phyloP scores from a whole-genome alignment of 2,113 vertebrate genomes.

The Festucalex cinctus region DNA sequence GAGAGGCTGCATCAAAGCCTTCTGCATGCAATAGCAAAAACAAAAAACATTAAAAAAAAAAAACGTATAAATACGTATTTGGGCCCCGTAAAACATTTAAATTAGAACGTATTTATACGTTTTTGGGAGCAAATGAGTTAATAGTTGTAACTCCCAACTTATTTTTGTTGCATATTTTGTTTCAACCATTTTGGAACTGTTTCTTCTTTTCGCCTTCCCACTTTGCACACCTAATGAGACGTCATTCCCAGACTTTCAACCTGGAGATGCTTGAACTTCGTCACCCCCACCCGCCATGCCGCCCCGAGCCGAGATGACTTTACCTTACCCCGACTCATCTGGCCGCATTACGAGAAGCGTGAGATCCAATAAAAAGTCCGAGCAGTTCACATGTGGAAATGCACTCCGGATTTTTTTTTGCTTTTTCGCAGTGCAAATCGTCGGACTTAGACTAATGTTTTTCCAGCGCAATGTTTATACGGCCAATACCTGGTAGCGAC shows the following conservation, averaged over 20 bases:
- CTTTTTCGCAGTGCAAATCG: conserved; percentile 46
- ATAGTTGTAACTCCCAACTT: not conserved
- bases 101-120: too few relatives aligned
- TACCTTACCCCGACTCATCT: conserved; percentile 39
- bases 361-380: conserved; percentile 49
- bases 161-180: conserved; percentile 44
- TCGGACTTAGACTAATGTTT: conserved; percentile 62
- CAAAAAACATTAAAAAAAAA: too few relatives aligned
- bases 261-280: conserved; percentile 50
- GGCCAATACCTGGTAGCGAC: conserved; percentile 64
- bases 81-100: too few relatives aligned
- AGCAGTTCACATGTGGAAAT: conserved; percentile 26
- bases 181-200: conserved; percentile 43
- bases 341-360: conserved; percentile 33
- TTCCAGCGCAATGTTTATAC: conserved; percentile 59
- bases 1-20: too few relatives aligned
- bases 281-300: conserved; percentile 22
- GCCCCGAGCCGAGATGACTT: conserved; percentile 43
- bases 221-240: conserved; percentile 48
- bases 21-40: too few relatives aligned
- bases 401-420: not conserved
- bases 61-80: too few relatives aligned
- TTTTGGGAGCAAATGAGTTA: too few relatives aligned
- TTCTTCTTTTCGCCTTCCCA: conserved; percentile 36
- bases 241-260: conserved; percentile 40